These are phyloP conservation scores for Cirrhinus molitorella DNA, from an alignment of 2,797 vertebrate species.

Conservation along the genomic window DNA sequence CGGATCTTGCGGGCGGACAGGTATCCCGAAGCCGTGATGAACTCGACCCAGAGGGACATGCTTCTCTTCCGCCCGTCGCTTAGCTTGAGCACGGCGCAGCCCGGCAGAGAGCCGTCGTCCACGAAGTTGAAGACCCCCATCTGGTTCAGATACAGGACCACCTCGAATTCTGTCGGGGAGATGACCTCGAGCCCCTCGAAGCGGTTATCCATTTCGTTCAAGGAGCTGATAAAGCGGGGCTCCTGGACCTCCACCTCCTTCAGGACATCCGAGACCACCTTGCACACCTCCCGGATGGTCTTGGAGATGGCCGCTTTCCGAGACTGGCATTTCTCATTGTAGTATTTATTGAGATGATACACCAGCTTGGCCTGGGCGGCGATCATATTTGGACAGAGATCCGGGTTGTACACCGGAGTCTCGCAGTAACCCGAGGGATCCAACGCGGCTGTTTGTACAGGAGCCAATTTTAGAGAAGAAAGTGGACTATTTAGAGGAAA, in stretches of 20 bases:
- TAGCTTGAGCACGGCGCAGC: slow-evolving; percentile 89
- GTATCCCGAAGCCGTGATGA: slow-evolving; percentile 91
- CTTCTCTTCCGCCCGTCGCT: slow-evolving; percentile 91
- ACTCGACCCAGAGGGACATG: slow-evolving; percentile 93
- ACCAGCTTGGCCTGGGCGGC: slow-evolving; percentile 92
- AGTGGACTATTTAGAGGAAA: slow-evolving; percentile 75
- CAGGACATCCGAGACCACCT: slow-evolving; percentile 89
- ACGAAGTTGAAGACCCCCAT: slow-evolving; percentile 94
- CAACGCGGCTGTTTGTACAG: slow-evolving; percentile 97
- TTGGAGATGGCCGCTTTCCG: slow-evolving; percentile 89
- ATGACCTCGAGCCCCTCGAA: slow-evolving; percentile 89
- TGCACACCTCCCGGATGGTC: slow-evolving; percentile 90
- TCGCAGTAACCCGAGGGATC: slow-evolving; percentile 92
- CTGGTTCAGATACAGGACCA: slow-evolving; percentile 90
- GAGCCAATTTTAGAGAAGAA: slow-evolving; percentile 98
- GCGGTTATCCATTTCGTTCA: slow-evolving; percentile 91
- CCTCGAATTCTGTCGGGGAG: slow-evolving; percentile 89
- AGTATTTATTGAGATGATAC: slow-evolving; percentile 91
- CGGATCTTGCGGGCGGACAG: slow-evolving; percentile 91
- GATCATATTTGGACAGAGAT: slow-evolving; percentile 94
- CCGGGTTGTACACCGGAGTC: slow-evolving; percentile 94
- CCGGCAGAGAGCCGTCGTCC: slow-evolving; percentile 89
- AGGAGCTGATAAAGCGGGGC: slow-evolving; percentile 90
- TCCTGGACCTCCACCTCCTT: slow-evolving; percentile 92
- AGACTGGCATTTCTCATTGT: slow-evolving; percentile 91